Evolutionary conservation across 2,888 invertebrate genomes (phyloP).

Genomic region (Aproaerema taeniolella): DNA sequence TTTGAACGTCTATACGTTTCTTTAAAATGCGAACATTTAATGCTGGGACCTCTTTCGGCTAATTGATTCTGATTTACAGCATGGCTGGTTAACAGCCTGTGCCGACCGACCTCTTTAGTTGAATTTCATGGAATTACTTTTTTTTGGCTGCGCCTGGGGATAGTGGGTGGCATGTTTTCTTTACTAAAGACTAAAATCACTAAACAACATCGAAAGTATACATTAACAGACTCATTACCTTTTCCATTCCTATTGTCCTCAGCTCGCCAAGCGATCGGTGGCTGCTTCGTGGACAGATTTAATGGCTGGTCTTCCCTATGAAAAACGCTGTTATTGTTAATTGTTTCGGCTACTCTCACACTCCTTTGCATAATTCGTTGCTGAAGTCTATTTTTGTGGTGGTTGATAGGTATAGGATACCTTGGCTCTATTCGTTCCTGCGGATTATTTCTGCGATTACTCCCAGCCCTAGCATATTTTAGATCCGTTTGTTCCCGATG

Average conservation of each 20-base stretch:
- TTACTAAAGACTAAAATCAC: too few species aligned
- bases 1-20: too few species aligned
- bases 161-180: too few species aligned
- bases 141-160: conserved; percentile 37
- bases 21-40: conserved; percentile 36
- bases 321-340: conserved; percentile 28
- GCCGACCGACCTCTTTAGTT: conserved; percentile 29
- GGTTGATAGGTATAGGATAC: too few species aligned
- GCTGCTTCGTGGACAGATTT: conserved; percentile 78
- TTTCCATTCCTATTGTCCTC: conserved; percentile 55
- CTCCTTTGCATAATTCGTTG: conserved; percentile 61
- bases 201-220: too few species aligned
- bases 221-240: too few species aligned
- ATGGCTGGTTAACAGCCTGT: conserved; percentile 45
- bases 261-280: conserved; percentile 49
- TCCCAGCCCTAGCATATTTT: too few species aligned
- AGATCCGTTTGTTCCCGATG: too few species aligned
- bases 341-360: conserved; percentile 54
- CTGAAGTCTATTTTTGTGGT: conserved; percentile 60
- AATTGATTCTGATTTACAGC: conserved; percentile 65
- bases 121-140: conserved; percentile 28
- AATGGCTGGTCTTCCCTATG: conserved; percentile 74
- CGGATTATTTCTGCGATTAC: too few species aligned
- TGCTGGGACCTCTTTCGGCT: conserved; percentile 34
- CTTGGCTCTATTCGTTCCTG: too few species aligned